phyloP scores from a whole-genome alignment of 2,113 vertebrate species.

The Baryphthengus martii region DNA sequence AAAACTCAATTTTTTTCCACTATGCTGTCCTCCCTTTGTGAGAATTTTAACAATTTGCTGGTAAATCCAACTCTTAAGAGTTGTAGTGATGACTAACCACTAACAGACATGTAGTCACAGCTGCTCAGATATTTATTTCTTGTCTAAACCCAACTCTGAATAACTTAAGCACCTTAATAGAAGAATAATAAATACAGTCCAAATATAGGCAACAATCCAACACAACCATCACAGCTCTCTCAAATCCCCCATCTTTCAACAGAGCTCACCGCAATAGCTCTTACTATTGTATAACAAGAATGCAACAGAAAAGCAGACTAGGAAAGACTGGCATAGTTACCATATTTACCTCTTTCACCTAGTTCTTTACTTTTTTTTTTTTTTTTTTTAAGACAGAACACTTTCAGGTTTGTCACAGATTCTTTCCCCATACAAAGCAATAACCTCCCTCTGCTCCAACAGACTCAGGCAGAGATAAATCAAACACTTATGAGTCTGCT shows the following conservation, averaged over 20 bases:
- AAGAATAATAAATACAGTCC: slow-evolving; percentile 67
- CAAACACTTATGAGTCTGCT: neutral
- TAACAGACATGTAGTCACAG: slow-evolving; percentile 63
- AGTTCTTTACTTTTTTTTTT: neutral
- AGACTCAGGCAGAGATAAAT: neutral
- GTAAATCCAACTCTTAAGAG: slow-evolving; percentile 19
- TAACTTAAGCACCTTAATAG: slow-evolving; percentile 67
- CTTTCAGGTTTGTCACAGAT: neutral
- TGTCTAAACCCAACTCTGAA: slow-evolving; percentile 68
- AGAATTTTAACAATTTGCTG: neutral
- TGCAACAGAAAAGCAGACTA: neutral
- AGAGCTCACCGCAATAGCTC: slow-evolving; percentile 7
- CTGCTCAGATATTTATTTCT: slow-evolving; percentile 65
- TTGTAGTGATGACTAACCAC: slow-evolving; percentile 40
- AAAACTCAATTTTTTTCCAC: neutral
- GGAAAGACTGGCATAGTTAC: neutral
- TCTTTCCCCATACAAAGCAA: neutral
- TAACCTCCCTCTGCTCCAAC: neutral
- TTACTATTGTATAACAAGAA: slow-evolving; percentile 48
- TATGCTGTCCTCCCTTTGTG: neutral
- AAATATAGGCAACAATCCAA: slow-evolving; percentile 67
- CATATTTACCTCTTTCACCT: slow-evolving; percentile 24
- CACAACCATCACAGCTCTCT: slow-evolving; percentile 41
- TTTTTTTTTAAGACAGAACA: neutral
- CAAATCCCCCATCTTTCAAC: slow-evolving; percentile 59